Base-by-base conservation (phyloP, 2,797 vertebrate genomes). In the Anabas testudineus region DNA sequence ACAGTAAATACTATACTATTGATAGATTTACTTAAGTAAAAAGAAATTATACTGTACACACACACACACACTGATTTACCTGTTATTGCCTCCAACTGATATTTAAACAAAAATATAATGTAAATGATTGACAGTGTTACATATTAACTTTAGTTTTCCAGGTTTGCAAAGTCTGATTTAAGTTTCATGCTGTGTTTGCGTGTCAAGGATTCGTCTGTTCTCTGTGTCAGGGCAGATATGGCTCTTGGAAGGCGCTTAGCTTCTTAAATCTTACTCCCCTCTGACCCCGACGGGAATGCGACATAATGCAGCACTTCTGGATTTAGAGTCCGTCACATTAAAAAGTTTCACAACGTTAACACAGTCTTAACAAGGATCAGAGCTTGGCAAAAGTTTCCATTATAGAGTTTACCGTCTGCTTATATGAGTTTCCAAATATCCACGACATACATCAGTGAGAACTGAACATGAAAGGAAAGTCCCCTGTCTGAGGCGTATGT, bases 291-390 rank as follows among this genome's bases (percentile, higher is more conserved):
- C 58, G 18, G 46, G 22, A 56, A 66, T 68, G 30, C 47, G 51
- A n/a, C 52, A 28, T 10, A 14, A 13, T 14, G n/a, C 62, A 24
- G 34, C 55, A 28, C 3, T 5, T 55, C 36, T 59, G 42, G 32
- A 51, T 62, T 53, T 21, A 63, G 21, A 66, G 3, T 34, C 42
- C 32, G 34, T 32, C 30, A 39, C 49, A 39, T 71, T 47, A 32
- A 39, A 48, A 47, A 2, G 26, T 76, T 81, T 72, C 72, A 45
- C 71, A 76, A 71, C 69, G 58, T 56, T 30, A 67, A 54, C 26
- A 8, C 8, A 10, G 74, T 39, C 49, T 80, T 46, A 76, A 55
- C 49, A 8, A 36, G 77, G 54, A 37, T 84, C 55, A 77, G 2
- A 46, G 66, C 55, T 77, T 58, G 57, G 26, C 73, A 80, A 76